Base-by-base conservation (phyloP, 1,140 invertebrate species). In the Tenebrio molitor region DNA sequence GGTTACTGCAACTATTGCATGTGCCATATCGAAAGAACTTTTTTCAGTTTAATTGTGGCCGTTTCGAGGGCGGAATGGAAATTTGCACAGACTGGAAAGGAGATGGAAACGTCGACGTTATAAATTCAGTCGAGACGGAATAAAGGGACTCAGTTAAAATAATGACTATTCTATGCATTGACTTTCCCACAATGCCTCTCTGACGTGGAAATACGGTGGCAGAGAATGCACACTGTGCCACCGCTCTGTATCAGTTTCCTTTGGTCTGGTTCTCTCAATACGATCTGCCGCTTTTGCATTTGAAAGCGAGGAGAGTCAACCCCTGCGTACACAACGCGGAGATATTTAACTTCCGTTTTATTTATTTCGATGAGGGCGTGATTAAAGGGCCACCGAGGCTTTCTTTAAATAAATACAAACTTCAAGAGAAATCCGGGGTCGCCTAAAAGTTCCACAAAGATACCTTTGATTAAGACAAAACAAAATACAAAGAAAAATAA, bases 111-210 rank as follows among this genome's bases (percentile, higher is more conserved):
- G 36, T 39, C 36, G 36, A 39, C 70, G 66, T 66, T 72, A 41
- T 72, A 72, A 72, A 72, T 72, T 72, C 70, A 14, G 25, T 10
- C 12, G 29, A 64, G 62, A 64, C n/a, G 62, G 23, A 36, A 25
- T 44, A 68, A 65, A 36, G 62, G 58, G 53, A 44, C 58, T 44
- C 53, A 41, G 42, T 46, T 71, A 72, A 72, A 74, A 72, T 74
- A 74, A 74, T 74, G 73, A 72, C 73, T 71, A 74, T 74, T 74
- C 73, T 74, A 74, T 74, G 73, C 73, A 74, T 74, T 69, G 73
- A 74, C 34, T 67, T 71, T 64, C 46, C 73, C 63, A 72, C 73
- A 74, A 74, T 72, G 73, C 62, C 53, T 72, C 68, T 62, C 69
- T 72, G 73, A 74, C 73, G 69, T 72, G 73, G 50, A 74, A 74